A percentile compares a stretch with the other conserved stretches of the same genome.
Evolutionary conservation across 1,140 invertebrate genomes (phyloP).

Genomic region (Heliothis subflexa): DNA sequence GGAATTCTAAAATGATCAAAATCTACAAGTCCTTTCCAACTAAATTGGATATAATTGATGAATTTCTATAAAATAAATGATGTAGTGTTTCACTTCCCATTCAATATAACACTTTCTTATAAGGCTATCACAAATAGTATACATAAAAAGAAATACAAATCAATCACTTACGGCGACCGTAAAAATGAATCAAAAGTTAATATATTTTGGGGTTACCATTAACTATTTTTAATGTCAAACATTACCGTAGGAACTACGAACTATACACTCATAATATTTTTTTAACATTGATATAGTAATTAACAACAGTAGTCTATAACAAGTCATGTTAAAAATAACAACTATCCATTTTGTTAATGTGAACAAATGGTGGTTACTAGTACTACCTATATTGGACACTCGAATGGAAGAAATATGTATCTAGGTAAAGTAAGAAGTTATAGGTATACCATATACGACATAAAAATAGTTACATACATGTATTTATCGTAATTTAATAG

Average conservation of each 20-base stretch:
- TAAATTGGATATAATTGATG: neutral
- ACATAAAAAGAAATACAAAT: neutral
- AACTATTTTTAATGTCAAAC: conserved; percentile 4
- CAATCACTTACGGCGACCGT: neutral
- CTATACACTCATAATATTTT: neutral
- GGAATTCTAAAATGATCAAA: neutral
- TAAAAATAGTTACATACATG: no score
- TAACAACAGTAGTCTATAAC: neutral
- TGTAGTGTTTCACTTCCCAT: neutral
- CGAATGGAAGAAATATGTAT: conserved; percentile 13
- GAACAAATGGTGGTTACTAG: neutral
- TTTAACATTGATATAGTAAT: conserved; percentile 14
- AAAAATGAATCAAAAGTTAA: neutral
- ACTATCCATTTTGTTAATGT: neutral
- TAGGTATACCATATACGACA: neutral
- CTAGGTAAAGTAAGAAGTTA: neutral
- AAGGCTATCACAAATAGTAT: neutral
- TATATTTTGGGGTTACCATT: neutral
- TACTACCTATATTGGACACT: conserved; percentile 9
- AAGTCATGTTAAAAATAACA: conserved; percentile 11
- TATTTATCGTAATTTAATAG: no score
- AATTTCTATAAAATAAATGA: no score
- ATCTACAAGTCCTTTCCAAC: neutral
- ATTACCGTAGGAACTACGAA: conserved; percentile 11
- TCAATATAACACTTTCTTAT: neutral